phyloP scores from a whole-genome alignment of 2,113 vertebrate species.

The Phylloscopus trochilus region DNA sequence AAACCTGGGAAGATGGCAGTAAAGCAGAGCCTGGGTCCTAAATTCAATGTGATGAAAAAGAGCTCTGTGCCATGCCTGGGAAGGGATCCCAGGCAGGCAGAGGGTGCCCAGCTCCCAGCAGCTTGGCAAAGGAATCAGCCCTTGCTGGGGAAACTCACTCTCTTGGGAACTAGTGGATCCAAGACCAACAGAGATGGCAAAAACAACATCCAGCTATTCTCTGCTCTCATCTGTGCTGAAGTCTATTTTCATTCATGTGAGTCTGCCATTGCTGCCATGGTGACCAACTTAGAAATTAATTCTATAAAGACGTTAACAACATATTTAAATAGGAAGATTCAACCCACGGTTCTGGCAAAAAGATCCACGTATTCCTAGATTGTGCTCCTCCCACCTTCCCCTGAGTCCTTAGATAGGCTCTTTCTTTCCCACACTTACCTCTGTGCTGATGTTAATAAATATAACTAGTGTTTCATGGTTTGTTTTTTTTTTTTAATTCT shows the following conservation, averaged over 20 bases:
- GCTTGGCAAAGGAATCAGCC: background rate
- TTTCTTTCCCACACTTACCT: background rate
- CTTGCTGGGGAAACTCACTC: background rate
- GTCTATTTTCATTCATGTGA: slow-evolving; percentile 20
- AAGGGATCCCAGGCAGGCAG: background rate
- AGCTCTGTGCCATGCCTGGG: background rate
- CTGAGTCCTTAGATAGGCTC: background rate
- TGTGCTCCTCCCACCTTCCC: background rate
- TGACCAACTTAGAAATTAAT: slow-evolving; percentile 11
- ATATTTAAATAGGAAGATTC: background rate
- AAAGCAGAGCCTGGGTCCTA: background rate
- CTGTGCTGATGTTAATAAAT: background rate
- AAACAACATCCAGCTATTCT: background rate
- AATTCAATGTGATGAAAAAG: background rate
- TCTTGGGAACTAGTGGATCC: background rate
- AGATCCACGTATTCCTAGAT: background rate
- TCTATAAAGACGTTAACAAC: background rate
- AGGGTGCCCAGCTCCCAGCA: background rate
- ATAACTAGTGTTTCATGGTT: background rate
- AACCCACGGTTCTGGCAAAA: background rate
- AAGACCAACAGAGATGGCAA: background rate
- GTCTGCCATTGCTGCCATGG: slow-evolving; percentile 40
- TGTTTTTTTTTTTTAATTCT: no score
- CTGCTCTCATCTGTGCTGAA: background rate
- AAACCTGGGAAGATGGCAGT: background rate